phyloP scores from a whole-genome alignment of 2,797 vertebrate genomes.

The Heterohyrax brucei region DNA sequence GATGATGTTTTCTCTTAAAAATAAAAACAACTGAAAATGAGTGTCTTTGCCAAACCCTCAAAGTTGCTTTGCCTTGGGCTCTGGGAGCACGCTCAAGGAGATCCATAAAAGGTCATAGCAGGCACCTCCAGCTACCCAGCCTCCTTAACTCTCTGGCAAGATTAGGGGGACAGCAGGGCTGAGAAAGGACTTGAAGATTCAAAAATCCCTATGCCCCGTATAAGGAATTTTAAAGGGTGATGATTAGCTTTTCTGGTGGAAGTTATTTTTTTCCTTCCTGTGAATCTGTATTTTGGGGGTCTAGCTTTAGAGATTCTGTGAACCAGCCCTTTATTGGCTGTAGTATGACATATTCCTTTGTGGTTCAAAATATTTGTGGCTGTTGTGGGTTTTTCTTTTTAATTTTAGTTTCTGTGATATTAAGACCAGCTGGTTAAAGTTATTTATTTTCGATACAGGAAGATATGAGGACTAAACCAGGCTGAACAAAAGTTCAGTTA shows the following conservation, averaged over 20 bases:
- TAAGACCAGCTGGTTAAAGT: constrained; percentile 82
- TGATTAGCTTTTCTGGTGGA: constrained; percentile 66
- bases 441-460: constrained; percentile 80
- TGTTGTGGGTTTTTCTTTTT: constrained; percentile 76
- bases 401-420: constrained; percentile 81
- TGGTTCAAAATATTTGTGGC: constrained; percentile 80
- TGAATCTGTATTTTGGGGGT: constrained; percentile 72
- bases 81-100: constrained; percentile 48
- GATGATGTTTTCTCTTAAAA: constrained; percentile 82
- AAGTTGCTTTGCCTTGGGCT: constrained; percentile 67
- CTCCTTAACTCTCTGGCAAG: background rate
- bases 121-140: background rate
- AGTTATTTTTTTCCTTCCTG: constrained; percentile 38
- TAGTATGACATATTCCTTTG: constrained; percentile 70
- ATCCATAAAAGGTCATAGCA: constrained; percentile 79
- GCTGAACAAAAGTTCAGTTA: constrained; percentile 39
- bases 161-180: background rate
- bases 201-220: background rate
- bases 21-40: constrained; percentile 76
- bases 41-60: constrained; percentile 72
- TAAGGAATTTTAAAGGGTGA: constrained; percentile 55
- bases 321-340: constrained; percentile 79
- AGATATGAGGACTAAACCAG: constrained; percentile 75
- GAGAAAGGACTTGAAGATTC: background rate
- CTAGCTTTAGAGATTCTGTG: constrained; percentile 79